phyloP scores from a whole-genome alignment of 2,113 vertebrate species.

The Periophthalmodon schlosseri region DNA sequence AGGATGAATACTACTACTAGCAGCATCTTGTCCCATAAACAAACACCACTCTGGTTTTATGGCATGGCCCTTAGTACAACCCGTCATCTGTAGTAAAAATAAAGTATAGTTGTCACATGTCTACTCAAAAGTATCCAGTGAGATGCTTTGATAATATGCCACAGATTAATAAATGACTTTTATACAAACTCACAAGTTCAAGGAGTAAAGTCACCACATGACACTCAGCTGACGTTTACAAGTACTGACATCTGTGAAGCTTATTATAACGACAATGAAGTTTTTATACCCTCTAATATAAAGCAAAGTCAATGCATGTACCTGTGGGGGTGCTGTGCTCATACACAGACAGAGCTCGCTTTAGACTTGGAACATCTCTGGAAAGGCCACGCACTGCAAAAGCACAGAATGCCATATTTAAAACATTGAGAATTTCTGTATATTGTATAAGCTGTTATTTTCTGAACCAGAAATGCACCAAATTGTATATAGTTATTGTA shows the following conservation, averaged over 20 bases:
- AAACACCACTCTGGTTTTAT: neutral
- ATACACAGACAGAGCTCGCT: constrained; percentile 22
- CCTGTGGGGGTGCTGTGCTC: constrained; percentile 67
- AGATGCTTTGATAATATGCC: neutral
- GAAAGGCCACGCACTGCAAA: constrained; percentile 40
- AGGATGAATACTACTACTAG: too few relatives aligned
- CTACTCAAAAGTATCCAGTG: neutral
- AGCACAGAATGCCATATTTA: neutral
- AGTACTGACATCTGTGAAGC: neutral
- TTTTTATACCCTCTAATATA: neutral
- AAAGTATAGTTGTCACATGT: neutral
- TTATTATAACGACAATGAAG: neutral
- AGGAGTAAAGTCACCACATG: constrained; percentile 56
- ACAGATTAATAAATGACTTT: constrained; percentile 72
- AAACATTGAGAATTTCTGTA: neutral
- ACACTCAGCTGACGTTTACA: constrained; percentile 16
- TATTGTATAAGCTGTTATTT: neutral
- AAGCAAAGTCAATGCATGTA: constrained; percentile 19
- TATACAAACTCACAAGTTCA: constrained; percentile 45
- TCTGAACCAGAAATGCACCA: neutral
- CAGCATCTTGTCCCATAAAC: too few relatives aligned
- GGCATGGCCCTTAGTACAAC: neutral
- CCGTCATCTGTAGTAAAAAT: neutral
- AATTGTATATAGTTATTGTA: neutral
- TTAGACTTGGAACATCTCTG: constrained; percentile 42